These are phyloP conservation scores for Pyrrhosoma nymphula DNA, from an alignment of 2,888 invertebrate genomes.

Conservation along the genomic window DNA sequence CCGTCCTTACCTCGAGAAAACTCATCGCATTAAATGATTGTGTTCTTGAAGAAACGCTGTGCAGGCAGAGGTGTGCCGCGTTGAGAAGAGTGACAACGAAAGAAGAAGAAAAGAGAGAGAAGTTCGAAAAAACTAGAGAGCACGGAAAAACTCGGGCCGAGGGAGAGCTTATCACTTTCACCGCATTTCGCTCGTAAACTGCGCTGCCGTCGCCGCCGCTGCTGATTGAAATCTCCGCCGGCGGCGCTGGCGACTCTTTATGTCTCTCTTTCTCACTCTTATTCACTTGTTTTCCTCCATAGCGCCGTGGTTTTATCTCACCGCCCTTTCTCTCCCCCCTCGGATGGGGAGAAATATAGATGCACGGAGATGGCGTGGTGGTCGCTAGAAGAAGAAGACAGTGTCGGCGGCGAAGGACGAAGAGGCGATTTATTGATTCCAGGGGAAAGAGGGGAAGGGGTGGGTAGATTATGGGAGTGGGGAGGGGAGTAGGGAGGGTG, in stretches of 20 bases:
- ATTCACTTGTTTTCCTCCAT: too few relatives aligned
- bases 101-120: not conserved
- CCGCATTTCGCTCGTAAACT: slow-evolving; percentile 48
- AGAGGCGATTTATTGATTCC: slow-evolving; percentile 48
- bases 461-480: not conserved
- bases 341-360: not conserved
- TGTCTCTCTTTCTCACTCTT: not conserved
- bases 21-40: too few relatives aligned
- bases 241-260: not conserved
- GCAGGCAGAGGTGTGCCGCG: too few relatives aligned
- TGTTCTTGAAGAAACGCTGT: too few relatives aligned
- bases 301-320: not conserved
- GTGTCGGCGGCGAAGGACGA: not conserved
- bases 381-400: not conserved
- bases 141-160: too few relatives aligned
- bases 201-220: not conserved
- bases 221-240: slow-evolving; percentile 42
- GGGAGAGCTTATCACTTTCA: slow-evolving; percentile 43
- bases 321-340: not conserved
- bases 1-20: too few relatives aligned
- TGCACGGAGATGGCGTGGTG: not conserved
- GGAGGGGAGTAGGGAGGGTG: too few relatives aligned
- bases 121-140: too few relatives aligned
- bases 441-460: not conserved
- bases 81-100: not conserved